Base-by-base conservation (phyloP, 2,113 vertebrate species). In the Proterorhinus semilunaris region DNA sequence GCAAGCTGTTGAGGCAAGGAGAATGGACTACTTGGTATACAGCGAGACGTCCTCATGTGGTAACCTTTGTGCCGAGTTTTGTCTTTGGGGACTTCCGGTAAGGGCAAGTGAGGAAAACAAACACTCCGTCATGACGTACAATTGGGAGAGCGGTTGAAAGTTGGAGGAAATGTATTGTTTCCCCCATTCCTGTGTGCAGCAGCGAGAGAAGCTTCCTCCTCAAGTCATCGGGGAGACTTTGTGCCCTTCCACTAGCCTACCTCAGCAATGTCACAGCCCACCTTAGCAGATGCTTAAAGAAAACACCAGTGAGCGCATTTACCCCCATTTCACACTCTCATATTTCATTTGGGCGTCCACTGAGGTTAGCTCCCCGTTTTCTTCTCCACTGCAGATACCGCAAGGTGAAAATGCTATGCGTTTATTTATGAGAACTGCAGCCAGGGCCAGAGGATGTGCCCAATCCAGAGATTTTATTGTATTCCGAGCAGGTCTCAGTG, bases 251-350 rank as follows among this genome's bases (percentile, higher is more conserved):
- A 76, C 76, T 80, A 83, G 87, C 83, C 87, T 82, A 79, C 74
- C 78, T 86, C 88, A 87, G 86, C 85, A 87, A 86, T 86, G 88
- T 90, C 90, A 87, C 75, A 84, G 76, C 85, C 80, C 80, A 83
- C 83, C 83, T 83, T 78, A 90, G 82, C 86, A 86, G 85, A 87
- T 88, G 85, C 82, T 91, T 88, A 76, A 88, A 88, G 83, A 88
- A 90, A 88, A 85, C 84, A 82, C 83, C 79, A 75, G 83, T 73
- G 69, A 87, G 81, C 42, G 80, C 85, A 84, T 89, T 90, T 90
- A 90, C 87, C 89, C 83, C 80, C 84, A 75, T 85, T 88, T 86
- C 83, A 85, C 84, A 88, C 84, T 72, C 88, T 81, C 86, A 88
- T 88, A 88, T 90, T 90, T 89, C 90, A 91, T 88, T 83, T 86